Evolutionary conservation across 2,113 vertebrate species (phyloP).

Genomic region (Lethenteron camtschaticum): DNA sequence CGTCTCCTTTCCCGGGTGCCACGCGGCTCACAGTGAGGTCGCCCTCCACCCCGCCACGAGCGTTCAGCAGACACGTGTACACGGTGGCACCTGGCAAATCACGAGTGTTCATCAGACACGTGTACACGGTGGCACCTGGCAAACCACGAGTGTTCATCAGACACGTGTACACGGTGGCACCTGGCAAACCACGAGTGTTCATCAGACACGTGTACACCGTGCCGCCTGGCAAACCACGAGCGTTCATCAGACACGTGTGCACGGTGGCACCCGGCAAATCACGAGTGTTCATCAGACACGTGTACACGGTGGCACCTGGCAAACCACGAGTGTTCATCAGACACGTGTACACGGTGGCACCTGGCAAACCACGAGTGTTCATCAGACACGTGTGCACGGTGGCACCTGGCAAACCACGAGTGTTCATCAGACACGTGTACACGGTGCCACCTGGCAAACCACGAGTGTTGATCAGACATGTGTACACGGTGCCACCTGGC

Average conservation of each 20-base stretch:
- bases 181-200: too few species aligned
- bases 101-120: too few species aligned
- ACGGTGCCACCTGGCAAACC: constrained; percentile 40
- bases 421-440: constrained; percentile 53
- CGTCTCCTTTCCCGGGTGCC: constrained; percentile 19
- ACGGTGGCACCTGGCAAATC: too few species aligned
- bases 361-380: constrained; percentile 17
- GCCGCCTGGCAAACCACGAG: too few species aligned
- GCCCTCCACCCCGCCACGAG: constrained; percentile 44
- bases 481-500: too few species aligned
- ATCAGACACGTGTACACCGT: too few species aligned
- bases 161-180: too few species aligned
- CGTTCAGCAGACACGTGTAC: constrained; percentile 57
- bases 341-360: constrained; percentile 71
- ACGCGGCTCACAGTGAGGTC: constrained; percentile 79
- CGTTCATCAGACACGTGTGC: constrained; percentile 27
- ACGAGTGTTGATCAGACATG: constrained; percentile 43
- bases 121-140: too few species aligned
- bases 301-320: constrained; percentile 64
- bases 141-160: too few species aligned
- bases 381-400: constrained; percentile 74
- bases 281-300: constrained; percentile 32
- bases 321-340: constrained; percentile 42
- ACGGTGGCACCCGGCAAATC: constrained; percentile 40
- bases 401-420: constrained; percentile 25